phyloP scores from a whole-genome alignment of 2,113 vertebrate genomes.

The Ciconia boyciana region DNA sequence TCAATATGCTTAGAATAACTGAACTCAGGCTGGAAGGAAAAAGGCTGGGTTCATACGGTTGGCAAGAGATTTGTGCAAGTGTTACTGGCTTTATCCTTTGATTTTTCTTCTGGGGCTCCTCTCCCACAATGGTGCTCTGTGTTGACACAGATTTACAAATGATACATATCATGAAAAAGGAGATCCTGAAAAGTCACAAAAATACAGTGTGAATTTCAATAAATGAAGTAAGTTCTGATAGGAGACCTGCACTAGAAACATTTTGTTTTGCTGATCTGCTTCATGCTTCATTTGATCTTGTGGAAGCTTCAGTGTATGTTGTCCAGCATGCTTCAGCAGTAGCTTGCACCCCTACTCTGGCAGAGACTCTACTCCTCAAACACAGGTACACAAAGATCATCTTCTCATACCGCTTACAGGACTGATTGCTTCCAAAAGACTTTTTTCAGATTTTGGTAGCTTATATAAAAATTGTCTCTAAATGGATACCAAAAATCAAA shows the following conservation, averaged over 20 bases:
- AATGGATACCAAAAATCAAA: not conserved
- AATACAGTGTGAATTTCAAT: not conserved
- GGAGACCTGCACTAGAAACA: not conserved
- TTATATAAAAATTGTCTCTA: not conserved
- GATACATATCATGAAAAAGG: accelerated
- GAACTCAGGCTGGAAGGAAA: not conserved
- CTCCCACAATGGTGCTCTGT: not conserved
- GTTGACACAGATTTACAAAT: not conserved
- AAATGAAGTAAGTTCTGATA: not conserved
- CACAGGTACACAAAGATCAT: not conserved
- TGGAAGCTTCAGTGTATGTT: not conserved
- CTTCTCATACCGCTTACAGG: not conserved
- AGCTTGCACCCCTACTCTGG: not conserved
- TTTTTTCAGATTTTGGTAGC: not conserved
- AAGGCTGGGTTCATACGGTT: not conserved
- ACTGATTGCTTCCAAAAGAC: not conserved
- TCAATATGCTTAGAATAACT: not conserved
- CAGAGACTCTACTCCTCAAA: not conserved
- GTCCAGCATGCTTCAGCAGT: not conserved
- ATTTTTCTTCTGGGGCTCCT: not conserved
- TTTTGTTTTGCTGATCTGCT: not conserved
- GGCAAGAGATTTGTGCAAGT: not conserved
- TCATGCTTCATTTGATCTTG: not conserved
- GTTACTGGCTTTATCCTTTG: not conserved
- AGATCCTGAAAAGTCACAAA: not conserved